These are phyloP conservation scores for Drosophila yakuba DNA, from an alignment of 1,140 invertebrate species.

Conservation along the genomic window DNA sequence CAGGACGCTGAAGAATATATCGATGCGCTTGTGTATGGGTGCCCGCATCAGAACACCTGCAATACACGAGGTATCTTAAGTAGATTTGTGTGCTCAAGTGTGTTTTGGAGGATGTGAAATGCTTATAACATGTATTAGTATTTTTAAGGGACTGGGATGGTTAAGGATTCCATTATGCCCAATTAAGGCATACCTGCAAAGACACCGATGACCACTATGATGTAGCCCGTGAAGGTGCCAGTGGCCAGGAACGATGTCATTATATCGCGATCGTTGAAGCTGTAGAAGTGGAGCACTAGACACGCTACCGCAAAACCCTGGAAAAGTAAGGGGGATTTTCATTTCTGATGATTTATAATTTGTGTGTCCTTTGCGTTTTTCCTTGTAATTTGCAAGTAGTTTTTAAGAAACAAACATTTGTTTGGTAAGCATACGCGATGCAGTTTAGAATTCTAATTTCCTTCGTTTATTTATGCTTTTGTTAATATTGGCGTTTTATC, in stretches of 20 bases:
- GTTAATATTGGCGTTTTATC: no score
- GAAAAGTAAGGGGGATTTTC: neutral
- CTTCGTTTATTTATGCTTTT: neutral
- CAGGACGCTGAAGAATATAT: conserved; percentile 90
- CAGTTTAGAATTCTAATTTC: neutral
- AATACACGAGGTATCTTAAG: neutral
- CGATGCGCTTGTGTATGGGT: conserved; percentile 88
- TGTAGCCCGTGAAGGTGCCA: conserved; percentile 80
- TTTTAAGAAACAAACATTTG: neutral
- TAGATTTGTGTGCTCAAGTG: no score
- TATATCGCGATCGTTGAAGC: conserved; percentile 84
- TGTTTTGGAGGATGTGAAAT: neutral
- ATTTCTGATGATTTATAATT: neutral
- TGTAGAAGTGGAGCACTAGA: conserved; percentile 79
- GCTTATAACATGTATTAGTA: neutral
- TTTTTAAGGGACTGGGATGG: neutral
- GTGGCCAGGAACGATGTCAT: conserved; percentile 81
- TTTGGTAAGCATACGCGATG: neutral
- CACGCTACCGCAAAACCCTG: conserved; percentile 79
- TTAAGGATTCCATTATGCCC: neutral
- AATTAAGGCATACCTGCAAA: conserved; percentile 64
- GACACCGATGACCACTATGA: conserved; percentile 75
- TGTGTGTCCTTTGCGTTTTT: neutral
- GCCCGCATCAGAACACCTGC: conserved; percentile 87
- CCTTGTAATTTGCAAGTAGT: conserved; percentile 1